Conservation (phyloP, 2,888 invertebrate genomes). For the Physocephala rufipes region DNA sequence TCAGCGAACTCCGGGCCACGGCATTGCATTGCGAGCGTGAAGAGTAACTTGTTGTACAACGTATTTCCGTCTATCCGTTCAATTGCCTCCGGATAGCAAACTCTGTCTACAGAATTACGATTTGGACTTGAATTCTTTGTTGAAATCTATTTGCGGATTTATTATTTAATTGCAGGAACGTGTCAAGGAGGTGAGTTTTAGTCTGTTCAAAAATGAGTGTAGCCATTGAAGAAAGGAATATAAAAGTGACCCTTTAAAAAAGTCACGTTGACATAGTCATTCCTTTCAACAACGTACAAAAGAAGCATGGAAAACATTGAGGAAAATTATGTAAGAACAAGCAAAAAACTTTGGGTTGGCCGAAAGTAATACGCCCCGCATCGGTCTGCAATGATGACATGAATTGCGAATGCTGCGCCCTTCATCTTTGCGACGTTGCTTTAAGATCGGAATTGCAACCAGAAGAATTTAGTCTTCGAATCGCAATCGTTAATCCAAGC, state of each 20-base stretch:
- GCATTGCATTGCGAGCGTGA: conserved; percentile 16
- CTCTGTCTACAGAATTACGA: neutral
- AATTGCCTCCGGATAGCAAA: neutral
- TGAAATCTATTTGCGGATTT: conserved; percentile 11
- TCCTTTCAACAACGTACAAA: neutral
- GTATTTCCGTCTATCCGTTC: neutral
- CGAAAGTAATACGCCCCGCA: too few species aligned
- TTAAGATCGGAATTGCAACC: too few species aligned
- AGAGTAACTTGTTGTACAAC: conserved; percentile 21
- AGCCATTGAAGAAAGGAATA: neutral
- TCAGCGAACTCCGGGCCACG: neutral
- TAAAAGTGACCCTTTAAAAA: too few species aligned
- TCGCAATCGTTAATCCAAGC: too few species aligned
- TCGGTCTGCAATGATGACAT: too few species aligned
- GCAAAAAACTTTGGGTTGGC: too few species aligned
- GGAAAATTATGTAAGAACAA: neutral
- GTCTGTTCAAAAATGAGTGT: too few species aligned
- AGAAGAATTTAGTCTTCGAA: too few species aligned
- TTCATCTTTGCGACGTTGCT: too few species aligned
- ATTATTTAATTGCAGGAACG: conserved; percentile 37
- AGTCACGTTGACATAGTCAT: too few species aligned
- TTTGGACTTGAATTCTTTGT: neutral
- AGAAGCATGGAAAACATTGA: neutral
- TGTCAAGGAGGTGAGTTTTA: conserved; percentile 39
- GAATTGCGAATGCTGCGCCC: too few species aligned